A percentile compares a stretch with the other conserved stretches of the same genome.
phyloP scores from a whole-genome alignment of 2,113 vertebrate genomes.

The Mirounga angustirostris region DNA sequence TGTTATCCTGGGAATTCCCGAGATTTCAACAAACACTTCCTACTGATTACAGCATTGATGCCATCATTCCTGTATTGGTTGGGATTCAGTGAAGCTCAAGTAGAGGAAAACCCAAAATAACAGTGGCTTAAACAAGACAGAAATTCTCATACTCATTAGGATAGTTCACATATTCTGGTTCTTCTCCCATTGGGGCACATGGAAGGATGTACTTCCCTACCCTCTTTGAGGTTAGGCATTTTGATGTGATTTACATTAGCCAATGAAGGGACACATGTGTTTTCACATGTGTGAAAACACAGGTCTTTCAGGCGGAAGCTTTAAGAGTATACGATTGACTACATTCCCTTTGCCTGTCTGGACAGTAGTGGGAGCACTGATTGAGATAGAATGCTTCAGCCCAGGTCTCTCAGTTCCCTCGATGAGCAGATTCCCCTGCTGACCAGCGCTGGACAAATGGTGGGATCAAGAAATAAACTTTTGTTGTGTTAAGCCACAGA shows the following conservation, averaged over 20 bases:
- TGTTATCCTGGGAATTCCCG: not conserved
- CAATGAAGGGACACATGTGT: not conserved
- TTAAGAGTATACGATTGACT: not conserved
- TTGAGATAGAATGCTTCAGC: not conserved
- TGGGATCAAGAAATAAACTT: slow-evolving; percentile 22
- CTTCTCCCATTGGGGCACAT: not conserved
- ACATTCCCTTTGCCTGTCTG: not conserved
- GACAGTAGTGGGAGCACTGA: not conserved
- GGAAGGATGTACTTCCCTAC: not conserved
- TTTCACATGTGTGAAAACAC: not conserved
- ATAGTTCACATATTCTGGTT: not conserved
- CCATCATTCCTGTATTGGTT: not conserved
- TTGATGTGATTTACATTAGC: not conserved
- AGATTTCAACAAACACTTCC: not conserved
- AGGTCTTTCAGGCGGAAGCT: not conserved
- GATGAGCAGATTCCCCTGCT: not conserved
- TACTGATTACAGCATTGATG: not conserved
- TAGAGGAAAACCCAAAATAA: slow-evolving; percentile 4
- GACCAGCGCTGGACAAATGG: not conserved
- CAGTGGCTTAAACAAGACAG: not conserved
- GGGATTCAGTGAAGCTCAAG: not conserved
- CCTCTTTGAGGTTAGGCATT: not conserved
- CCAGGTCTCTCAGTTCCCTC: not conserved
- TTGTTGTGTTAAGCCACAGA: not conserved
- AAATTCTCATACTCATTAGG: not conserved